Base-by-base conservation (phyloP, 2,888 invertebrate genomes). In the Polymixis flavicincta region DNA sequence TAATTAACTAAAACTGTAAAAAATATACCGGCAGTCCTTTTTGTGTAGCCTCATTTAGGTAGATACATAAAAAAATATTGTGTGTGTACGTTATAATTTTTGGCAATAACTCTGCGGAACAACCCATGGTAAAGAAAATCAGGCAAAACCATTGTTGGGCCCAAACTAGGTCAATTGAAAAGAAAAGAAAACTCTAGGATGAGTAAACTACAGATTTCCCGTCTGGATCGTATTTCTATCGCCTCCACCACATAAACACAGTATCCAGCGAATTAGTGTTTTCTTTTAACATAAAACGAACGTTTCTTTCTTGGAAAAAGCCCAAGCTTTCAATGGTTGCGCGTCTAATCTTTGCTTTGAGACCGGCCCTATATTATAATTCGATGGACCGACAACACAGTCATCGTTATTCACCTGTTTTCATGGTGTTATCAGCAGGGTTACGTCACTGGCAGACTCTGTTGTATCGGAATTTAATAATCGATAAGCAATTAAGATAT, bases 401-500 rank as follows among this genome's bases (percentile, higher is more conserved):
- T 54, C 45, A 74, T 48, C 50, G 54, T 68, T 77, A 73, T 73
- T 83, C 71, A 87, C 70, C 79, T 78, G 83, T 80, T 80, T 87
- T 76, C 37, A 65, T 76, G 17, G 4, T 50, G 76, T 88, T 87
- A 87, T 84, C 85, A 57, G 42, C 52, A 60, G 45, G 59, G 68
- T 88, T 87, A 89, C 86, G 88, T 89, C 89, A 88, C 74, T 85
- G 11, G 65, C 74, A 86, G 76, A 84, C 85, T 81, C 72, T 83
- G 84, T 80, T 81, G 70, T 82, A 80, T 81, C 87, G 93, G 93
- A 90, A 94, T 92, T 89, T 90, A 83, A 78, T 92, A 91, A 92
- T 90, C 89, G 85, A 90, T 85, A 86, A 73, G 85, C 89, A 92
- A 93, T 94, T 91, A 90, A 92, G 92, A 93, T 93, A 93, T 90